These are phyloP conservation scores for Cybosia mesomella DNA, from an alignment of 2,888 invertebrate species.

Conservation along the genomic window DNA sequence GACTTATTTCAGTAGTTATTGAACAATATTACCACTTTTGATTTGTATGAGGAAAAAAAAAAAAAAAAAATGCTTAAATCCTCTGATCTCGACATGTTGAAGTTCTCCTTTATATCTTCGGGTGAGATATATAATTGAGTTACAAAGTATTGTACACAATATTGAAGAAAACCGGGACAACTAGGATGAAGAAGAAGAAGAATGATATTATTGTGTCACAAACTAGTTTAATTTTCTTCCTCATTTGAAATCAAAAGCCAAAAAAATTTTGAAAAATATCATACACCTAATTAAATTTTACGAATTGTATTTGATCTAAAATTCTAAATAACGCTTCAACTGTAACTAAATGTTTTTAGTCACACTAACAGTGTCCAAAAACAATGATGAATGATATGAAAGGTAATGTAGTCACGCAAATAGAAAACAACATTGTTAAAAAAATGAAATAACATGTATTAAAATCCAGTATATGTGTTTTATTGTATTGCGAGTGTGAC, in stretches of 20 bases:
- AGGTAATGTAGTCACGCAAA: neutral
- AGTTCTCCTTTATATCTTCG: neutral
- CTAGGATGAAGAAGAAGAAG: neutral
- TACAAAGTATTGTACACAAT: neutral
- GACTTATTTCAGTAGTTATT: neutral
- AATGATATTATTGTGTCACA: neutral
- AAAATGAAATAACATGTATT: neutral
- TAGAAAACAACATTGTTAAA: neutral
- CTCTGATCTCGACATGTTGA: neutral
- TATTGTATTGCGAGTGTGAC: too few species aligned
- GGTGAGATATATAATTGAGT: neutral
- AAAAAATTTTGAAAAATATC: neutral
- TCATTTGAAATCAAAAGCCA: neutral
- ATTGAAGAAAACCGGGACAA: neutral
- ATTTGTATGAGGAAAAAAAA: neutral
- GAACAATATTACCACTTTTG: neutral
- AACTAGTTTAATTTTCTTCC: neutral
- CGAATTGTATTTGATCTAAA: neutral
- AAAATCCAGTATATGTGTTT: neutral
- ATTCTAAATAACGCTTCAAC: neutral
- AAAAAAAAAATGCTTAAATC: neutral
- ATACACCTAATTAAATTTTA: neutral
- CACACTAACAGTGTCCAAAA: neutral
- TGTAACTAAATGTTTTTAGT: neutral
- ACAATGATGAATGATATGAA: neutral